phyloP scores from a whole-genome alignment of 2,113 vertebrate species.

The Stictonetta naevosa region DNA sequence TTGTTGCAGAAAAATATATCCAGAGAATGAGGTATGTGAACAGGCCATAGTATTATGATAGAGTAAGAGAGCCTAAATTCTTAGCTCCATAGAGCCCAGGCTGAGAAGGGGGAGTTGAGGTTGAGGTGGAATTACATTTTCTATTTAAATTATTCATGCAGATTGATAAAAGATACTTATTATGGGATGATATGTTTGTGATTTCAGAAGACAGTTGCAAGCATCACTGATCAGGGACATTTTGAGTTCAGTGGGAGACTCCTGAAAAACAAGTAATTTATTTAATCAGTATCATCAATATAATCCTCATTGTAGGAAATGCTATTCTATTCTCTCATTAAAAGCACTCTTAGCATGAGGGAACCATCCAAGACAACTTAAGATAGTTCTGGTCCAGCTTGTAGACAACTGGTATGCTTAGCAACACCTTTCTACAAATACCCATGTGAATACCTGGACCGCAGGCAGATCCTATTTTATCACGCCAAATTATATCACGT shows the following conservation, averaged over 20 bases:
- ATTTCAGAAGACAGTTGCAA: background rate
- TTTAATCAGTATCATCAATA: background rate
- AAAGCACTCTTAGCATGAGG: background rate
- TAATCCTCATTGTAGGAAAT: background rate
- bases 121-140: background rate
- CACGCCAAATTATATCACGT: background rate
- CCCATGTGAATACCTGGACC: background rate
- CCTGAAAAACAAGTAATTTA: background rate
- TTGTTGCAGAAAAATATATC: background rate
- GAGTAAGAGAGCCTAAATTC: background rate
- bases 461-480: background rate
- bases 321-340: background rate
- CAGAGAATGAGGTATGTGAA: background rate
- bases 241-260: background rate
- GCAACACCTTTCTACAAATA: background rate
- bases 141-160: background rate
- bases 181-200: background rate
- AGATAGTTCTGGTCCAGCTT: background rate
- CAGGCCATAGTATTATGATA: background rate
- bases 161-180: background rate
- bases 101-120: background rate
- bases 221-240: background rate
- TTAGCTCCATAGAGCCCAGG: background rate
- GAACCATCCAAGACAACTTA: background rate
- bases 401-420: background rate